A percentile compares a stretch with the other conserved stretches of the same genome.
Conservation (phyloP, 2,113 vertebrate species). For the Tragelaphus buxtoni region DNA sequence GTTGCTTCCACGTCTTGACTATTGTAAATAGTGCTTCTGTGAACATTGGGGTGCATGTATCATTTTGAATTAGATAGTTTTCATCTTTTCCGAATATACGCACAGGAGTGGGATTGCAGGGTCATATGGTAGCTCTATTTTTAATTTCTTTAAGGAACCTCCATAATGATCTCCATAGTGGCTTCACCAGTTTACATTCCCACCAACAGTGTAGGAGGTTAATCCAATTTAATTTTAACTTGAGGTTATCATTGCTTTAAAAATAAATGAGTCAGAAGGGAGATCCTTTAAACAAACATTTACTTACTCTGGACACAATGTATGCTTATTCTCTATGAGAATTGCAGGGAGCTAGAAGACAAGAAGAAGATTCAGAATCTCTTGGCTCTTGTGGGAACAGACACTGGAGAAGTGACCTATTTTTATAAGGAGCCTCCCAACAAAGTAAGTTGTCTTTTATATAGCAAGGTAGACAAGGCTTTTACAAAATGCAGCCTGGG, state of each 20-base stretch:
- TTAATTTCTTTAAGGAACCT: background rate
- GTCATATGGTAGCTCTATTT: background rate
- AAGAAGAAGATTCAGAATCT: constrained; percentile 95
- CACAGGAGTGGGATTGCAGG: background rate
- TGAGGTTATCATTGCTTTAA: background rate
- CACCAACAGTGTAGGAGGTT: background rate
- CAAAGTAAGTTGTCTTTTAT: constrained; percentile 81
- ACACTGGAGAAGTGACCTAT: constrained; percentile 91
- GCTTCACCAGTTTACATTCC: background rate
- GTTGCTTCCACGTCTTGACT: background rate
- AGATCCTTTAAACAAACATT: constrained; percentile 11
- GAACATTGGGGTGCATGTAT: background rate
- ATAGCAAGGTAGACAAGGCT: background rate
- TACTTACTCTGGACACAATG: background rate
- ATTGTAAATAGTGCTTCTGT: background rate
- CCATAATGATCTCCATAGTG: background rate
- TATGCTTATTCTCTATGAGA: constrained; percentile 51
- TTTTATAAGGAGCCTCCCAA: constrained; percentile 93
- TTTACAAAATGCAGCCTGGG: background rate
- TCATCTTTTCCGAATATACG: background rate
- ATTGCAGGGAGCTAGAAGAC: constrained; percentile 92
- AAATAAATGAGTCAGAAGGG: background rate
- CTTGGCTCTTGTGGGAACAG: constrained; percentile 88
- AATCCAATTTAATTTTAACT: background rate
- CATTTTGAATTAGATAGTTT: background rate